Conservation (phyloP, 2,113 vertebrate species). For the Procapra przewalskii region DNA sequence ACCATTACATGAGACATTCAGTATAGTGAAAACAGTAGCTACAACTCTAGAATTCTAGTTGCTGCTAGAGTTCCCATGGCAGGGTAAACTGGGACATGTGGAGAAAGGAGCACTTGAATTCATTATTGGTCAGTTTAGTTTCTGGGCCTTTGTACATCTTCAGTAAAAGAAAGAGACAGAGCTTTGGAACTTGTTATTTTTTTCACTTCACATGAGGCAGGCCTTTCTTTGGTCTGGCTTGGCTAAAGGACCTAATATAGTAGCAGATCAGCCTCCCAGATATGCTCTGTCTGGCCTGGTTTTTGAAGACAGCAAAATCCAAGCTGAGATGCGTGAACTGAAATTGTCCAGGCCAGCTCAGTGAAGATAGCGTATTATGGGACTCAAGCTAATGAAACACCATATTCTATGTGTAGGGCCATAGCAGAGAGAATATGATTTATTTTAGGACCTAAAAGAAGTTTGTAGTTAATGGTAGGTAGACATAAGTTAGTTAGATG, state of each 20-base stretch:
- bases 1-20: neutral
- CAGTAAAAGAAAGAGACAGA: neutral
- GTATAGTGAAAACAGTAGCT: neutral
- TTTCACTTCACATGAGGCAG: neutral
- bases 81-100: neutral
- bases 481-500: neutral
- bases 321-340: neutral
- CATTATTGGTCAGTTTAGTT: neutral
- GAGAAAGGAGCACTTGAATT: neutral
- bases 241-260: neutral
- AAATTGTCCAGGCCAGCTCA: neutral
- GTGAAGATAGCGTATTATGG: fast-evolving
- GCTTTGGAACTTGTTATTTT: neutral
- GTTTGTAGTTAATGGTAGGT: neutral
- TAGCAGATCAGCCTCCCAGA: neutral
- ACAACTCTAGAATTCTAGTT: neutral
- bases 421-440: neutral
- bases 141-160: neutral
- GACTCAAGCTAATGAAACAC: neutral
- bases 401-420: too few relatives aligned
- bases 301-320: neutral
- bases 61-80: neutral
- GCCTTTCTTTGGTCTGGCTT: neutral
- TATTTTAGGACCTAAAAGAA: neutral
- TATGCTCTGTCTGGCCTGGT: neutral